These are phyloP conservation scores for Martes martes DNA, from an alignment of 2,113 vertebrate species.

Conservation along the genomic window DNA sequence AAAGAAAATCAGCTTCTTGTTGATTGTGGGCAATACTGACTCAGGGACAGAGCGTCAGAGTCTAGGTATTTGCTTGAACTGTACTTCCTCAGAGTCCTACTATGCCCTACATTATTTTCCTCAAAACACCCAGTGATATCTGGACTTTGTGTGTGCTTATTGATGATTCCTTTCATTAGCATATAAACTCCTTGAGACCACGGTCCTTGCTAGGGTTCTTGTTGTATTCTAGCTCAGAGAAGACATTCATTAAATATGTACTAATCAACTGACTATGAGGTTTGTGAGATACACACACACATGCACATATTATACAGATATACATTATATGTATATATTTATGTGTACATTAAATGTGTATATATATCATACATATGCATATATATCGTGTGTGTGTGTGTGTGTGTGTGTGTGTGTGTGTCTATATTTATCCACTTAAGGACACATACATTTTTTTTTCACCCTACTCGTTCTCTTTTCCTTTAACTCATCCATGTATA, in stretches of 20 bases:
- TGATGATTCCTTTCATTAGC: background rate
- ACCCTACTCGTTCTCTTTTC: background rate
- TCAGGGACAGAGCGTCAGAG: background rate
- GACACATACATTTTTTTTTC: background rate
- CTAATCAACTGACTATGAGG: background rate
- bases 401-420: too few relatives aligned
- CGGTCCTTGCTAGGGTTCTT: background rate
- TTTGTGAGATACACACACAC: background rate
- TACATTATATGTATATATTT: background rate
- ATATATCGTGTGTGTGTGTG: background rate
- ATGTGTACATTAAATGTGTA: background rate
- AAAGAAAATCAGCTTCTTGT: background rate
- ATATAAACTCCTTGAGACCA: background rate
- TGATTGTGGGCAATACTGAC: rapidly evolving
- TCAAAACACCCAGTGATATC: background rate
- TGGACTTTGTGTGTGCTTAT: background rate
- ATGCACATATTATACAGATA: too few relatives aligned
- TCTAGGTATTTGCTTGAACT: background rate
- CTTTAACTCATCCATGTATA: background rate
- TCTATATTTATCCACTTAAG: background rate
- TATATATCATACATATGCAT: background rate
- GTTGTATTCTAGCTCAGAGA: background rate
- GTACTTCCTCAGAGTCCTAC: background rate
- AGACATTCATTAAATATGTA: background rate
- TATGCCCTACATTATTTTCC: background rate